Evolutionary conservation across 2,797 vertebrate genomes (phyloP).

Genomic region (Molossus molossus): DNA sequence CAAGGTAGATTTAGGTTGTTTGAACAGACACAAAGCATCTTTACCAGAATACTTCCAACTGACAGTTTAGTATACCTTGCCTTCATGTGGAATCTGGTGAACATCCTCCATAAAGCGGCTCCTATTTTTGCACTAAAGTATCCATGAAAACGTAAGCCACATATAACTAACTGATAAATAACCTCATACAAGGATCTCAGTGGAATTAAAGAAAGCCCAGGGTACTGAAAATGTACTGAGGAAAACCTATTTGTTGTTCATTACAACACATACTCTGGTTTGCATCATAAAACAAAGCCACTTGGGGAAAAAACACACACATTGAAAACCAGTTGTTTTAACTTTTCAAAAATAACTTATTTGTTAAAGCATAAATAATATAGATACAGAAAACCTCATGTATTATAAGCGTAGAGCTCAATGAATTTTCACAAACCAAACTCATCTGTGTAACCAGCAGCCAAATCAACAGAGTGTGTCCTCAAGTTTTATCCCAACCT

Average conservation of each 20-base stretch:
- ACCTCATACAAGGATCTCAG: neutral
- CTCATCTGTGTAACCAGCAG: neutral
- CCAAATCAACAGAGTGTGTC: neutral
- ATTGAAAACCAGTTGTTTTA: neutral
- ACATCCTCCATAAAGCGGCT: slow-evolving; percentile 6
- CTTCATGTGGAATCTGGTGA: slow-evolving; percentile 4
- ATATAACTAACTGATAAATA: slow-evolving; percentile 8
- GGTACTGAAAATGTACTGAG: neutral
- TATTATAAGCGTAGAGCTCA: neutral
- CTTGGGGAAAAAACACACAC: neutral
- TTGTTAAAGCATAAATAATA: neutral
- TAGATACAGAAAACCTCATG: neutral
- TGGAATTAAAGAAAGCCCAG: slow-evolving; percentile 29
- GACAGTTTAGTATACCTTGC: neutral
- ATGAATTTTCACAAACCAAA: slow-evolving; percentile 24
- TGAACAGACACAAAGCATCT: slow-evolving; percentile 29
- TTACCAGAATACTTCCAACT: slow-evolving; percentile 1
- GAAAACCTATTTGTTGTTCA: slow-evolving; percentile 9
- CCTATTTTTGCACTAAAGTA: slow-evolving; percentile 12
- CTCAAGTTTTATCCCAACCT: neutral
- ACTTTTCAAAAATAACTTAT: neutral
- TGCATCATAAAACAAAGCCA: neutral
- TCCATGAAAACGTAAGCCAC: slow-evolving; percentile 1
- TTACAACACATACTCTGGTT: neutral
- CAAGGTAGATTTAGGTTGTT: slow-evolving; percentile 42